Evolutionary conservation across 1,140 invertebrate genomes (phyloP).

Genomic region (Pentalonia nigronervosa): DNA sequence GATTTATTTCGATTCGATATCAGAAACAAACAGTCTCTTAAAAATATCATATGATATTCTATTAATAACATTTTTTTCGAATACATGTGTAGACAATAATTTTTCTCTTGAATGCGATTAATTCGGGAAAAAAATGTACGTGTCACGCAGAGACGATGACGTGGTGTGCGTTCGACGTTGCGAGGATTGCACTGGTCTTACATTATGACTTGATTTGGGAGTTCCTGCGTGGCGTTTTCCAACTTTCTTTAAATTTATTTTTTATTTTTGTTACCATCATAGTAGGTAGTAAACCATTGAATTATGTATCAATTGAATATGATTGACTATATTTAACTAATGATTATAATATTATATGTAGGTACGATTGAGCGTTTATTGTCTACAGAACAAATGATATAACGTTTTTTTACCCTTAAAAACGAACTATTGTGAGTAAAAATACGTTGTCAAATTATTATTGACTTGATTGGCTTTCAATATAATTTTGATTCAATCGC

Average conservation of each 20-base stretch:
- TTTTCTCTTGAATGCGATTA: neutral
- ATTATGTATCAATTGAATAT: neutral
- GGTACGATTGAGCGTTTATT: neutral
- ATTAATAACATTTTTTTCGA: neutral
- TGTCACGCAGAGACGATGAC: neutral
- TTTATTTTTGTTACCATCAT: neutral
- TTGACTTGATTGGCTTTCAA: neutral
- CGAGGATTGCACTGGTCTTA: neutral
- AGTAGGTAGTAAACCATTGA: neutral
- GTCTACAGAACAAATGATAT: neutral
- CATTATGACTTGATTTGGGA: neutral
- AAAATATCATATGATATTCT: neutral
- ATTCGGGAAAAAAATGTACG: neutral
- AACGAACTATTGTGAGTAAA: neutral
- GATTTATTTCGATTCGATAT: neutral
- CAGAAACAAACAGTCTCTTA: neutral
- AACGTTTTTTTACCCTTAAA: neutral
- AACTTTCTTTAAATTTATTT: neutral
- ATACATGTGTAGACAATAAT: neutral
- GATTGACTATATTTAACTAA: neutral
- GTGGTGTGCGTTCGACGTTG: neutral
- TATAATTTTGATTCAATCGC: neutral
- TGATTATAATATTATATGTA: too few relatives aligned
- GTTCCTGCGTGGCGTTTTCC: neutral
- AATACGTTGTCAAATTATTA: neutral